Evolutionary conservation across 2,113 vertebrate genomes (phyloP), one percentile per base, ranked within the genome.

Genomic region (Lethenteron camtschaticum): DNA sequence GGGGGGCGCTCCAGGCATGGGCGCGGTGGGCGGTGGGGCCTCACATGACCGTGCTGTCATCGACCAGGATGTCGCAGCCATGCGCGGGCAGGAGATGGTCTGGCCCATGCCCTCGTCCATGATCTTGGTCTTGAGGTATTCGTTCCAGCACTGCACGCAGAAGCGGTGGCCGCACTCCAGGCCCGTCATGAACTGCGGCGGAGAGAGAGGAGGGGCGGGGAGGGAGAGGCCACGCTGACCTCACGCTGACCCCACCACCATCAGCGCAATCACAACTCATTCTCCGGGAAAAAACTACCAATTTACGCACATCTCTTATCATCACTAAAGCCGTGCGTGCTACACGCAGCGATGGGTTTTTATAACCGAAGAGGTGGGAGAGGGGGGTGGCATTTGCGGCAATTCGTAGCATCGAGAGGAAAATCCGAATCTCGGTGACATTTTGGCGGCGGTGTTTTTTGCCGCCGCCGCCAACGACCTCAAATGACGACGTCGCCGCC

Each of bases 31-130:
- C 41, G 41, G 41, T 10, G 60, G n/a, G 8, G n/a, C 60, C 94
- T 95, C 85, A 97, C 94, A 97, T 96, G 82, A 97, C 94, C 81
- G 94, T 96, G 82, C 89, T 97, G 85, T 97, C 94, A 81, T 97
- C 94, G 70, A 97, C 94, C 83, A 97, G 86, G 82, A 97, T 97
- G 83, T 97, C 94, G 86, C 94, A 97, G 83, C 90, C 95, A 80
- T 97, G 94, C 83, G 94, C 94, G 80, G 94, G 79, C 94, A 97
- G 70, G 94, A 97, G 84, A 97, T 97, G 73, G 91, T 96, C 91
- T 96, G 94, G 79, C 94, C 94, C 94, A 99, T 97, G 85, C 94
- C 94, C 85, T 99, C 94, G 76, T 99, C 94, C 81, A 99, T 99
- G 80, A 99, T 99, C 89, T 99, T 99, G 80, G 94, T 99, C 76